Percentiles rank a stretch among this genome's conserved stretches.
Evolutionary conservation across 1,140 invertebrate species (phyloP).

Genomic region (Aphidius gifuensis): DNA sequence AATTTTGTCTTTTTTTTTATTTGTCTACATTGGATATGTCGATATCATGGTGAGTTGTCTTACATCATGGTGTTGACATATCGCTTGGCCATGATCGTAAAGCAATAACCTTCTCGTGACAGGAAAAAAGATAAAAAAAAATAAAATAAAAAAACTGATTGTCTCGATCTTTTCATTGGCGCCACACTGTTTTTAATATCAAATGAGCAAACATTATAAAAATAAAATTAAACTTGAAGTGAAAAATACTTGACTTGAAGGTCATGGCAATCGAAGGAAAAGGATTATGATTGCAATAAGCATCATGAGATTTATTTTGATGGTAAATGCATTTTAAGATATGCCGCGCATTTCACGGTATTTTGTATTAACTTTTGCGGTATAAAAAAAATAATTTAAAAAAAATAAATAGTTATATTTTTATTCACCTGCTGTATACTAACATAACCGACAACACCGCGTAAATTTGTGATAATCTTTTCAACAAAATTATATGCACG

Average conservation of each 20-base stretch:
- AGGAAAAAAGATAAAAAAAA: not conserved
- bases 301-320: too few species aligned
- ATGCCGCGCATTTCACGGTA: not conserved
- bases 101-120: not conserved
- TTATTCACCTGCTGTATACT: conserved; percentile 20
- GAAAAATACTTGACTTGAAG: not conserved
- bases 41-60: conserved; percentile 26
- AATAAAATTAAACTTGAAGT: not conserved
- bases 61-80: conserved; percentile 23
- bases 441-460: too few species aligned
- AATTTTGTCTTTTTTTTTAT: too few species aligned
- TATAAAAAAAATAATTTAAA: conserved; percentile 13
- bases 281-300: not conserved
- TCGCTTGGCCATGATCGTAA: conserved; percentile 24
- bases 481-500: not conserved
- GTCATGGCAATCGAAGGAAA: conserved; percentile 7
- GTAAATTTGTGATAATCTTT: not conserved
- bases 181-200: not conserved
- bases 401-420: conserved; percentile 18
- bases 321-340: too few species aligned
- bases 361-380: conserved; percentile 24
- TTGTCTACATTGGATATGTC: not conserved
- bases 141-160: not conserved
- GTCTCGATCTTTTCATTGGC: too few species aligned
- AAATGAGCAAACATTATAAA: not conserved